These are phyloP conservation scores for Clarias magur DNA, from an alignment of 2,113 vertebrate species.

Conservation along the genomic window DNA sequence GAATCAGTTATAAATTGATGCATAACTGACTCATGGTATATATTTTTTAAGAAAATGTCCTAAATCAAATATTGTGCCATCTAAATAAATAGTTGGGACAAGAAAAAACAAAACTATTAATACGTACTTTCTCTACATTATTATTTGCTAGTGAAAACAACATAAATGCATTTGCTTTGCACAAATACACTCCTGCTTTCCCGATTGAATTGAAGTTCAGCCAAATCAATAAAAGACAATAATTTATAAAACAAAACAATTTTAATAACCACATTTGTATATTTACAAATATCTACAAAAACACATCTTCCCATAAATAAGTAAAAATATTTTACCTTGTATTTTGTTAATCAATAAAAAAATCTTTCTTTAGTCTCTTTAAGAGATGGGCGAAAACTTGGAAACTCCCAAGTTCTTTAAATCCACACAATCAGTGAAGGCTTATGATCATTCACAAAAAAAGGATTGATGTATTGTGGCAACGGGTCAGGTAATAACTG, in stretches of 20 bases:
- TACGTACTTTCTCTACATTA: neutral
- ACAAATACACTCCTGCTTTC: neutral
- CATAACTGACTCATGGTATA: neutral
- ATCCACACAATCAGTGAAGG: conserved; percentile 46
- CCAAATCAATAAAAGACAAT: conserved; percentile 28
- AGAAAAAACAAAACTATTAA: neutral
- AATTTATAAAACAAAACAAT: conserved; percentile 65
- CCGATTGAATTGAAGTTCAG: neutral
- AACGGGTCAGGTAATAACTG: conserved; percentile 31
- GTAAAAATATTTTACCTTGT: conserved; percentile 36
- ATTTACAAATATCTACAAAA: conserved; percentile 80
- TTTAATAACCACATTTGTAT: conserved; percentile 74
- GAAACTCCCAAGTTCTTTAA: conserved; percentile 36
- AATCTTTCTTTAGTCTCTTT: conserved; percentile 26
- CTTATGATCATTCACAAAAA: conserved; percentile 31
- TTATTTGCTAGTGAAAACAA: neutral
- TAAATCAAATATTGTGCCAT: neutral
- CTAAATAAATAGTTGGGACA: neutral
- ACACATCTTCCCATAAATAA: conserved; percentile 74
- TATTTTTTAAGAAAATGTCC: neutral
- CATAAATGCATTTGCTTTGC: neutral
- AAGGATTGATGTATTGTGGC: conserved; percentile 9
- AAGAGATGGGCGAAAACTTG: conserved; percentile 35
- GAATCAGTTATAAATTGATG: neutral
- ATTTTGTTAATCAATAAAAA: conserved; percentile 25